phyloP scores from a whole-genome alignment of 2,113 vertebrate species.

The Arizona elegans region DNA sequence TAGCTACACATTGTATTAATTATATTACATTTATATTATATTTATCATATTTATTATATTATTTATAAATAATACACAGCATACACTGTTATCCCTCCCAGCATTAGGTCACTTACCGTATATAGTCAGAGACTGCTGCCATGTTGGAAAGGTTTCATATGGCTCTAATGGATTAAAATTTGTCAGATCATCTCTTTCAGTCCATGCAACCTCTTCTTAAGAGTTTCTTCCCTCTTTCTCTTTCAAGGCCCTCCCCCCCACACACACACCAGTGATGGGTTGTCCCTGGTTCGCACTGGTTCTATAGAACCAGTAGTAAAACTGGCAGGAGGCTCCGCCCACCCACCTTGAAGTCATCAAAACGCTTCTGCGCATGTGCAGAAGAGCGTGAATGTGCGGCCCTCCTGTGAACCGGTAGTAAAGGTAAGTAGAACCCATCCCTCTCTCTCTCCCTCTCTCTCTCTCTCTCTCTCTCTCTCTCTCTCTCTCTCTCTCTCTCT shows the following conservation, averaged over 20 bases:
- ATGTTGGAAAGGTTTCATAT: slow-evolving; percentile 29
- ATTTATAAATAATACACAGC: neutral
- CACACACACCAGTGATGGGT: no score
- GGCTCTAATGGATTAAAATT: slow-evolving; percentile 38
- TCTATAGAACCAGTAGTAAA: no score
- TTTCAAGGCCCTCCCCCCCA: rapidly evolving
- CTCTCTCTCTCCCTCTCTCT: no score
- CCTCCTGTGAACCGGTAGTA: no score
- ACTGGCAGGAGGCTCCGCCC: no score
- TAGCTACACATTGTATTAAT: neutral
- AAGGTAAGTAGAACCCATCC: no score
- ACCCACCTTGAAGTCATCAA: no score
- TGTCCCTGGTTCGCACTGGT: no score
- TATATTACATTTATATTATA: neutral
- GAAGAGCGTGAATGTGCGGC: no score
- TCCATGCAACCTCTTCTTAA: slow-evolving; percentile 16
- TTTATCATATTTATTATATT: neutral
- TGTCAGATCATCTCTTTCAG: slow-evolving; percentile 36
- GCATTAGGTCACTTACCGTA: slow-evolving; percentile 59
- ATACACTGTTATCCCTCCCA: slow-evolving; percentile 63
- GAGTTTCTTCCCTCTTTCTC: rapidly evolving
- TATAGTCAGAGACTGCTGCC: slow-evolving; percentile 64
- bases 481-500: rapidly evolving
- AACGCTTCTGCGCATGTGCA: no score
- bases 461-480: no score